Conservation (phyloP, 2,797 vertebrate genomes). For the Spea hammondii region DNA sequence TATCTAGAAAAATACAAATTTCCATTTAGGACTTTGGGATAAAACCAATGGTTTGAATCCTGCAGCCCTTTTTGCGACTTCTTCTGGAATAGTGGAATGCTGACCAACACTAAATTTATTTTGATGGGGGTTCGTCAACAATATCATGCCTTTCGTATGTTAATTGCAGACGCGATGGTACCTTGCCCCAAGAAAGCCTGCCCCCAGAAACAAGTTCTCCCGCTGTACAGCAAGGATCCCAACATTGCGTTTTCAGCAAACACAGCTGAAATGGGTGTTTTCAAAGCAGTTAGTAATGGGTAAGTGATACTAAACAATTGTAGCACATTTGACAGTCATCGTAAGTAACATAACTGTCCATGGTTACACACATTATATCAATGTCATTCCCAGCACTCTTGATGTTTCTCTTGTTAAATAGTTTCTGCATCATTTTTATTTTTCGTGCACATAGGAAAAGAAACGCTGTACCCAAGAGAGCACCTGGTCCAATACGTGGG, state of each 20-base stretch:
- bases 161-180: conserved; percentile 57
- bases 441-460: conserved; percentile 47
- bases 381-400: not conserved
- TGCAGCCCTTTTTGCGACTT: not conserved
- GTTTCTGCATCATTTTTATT: not conserved
- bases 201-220: conserved; percentile 53
- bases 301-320: conserved; percentile 37
- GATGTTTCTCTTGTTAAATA: not conserved
- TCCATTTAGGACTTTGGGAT: too few relatives aligned
- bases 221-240: conserved; percentile 49
- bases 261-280: conserved; percentile 10
- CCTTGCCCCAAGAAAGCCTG: conserved; percentile 58
- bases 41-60: not conserved
- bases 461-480: conserved; percentile 49
- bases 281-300: conserved; percentile 58
- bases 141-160: conserved; percentile 14
- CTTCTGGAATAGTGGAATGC: too few relatives aligned
- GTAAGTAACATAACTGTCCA: not conserved
- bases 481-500: conserved; percentile 24
- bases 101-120: too few relatives aligned
- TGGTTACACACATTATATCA: not conserved
- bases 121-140: too few relatives aligned
- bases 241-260: conserved; percentile 50
- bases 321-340: not conserved
- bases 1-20: too few relatives aligned